phyloP scores from a whole-genome alignment of 2,113 vertebrate species.

The Nicator chloris region DNA sequence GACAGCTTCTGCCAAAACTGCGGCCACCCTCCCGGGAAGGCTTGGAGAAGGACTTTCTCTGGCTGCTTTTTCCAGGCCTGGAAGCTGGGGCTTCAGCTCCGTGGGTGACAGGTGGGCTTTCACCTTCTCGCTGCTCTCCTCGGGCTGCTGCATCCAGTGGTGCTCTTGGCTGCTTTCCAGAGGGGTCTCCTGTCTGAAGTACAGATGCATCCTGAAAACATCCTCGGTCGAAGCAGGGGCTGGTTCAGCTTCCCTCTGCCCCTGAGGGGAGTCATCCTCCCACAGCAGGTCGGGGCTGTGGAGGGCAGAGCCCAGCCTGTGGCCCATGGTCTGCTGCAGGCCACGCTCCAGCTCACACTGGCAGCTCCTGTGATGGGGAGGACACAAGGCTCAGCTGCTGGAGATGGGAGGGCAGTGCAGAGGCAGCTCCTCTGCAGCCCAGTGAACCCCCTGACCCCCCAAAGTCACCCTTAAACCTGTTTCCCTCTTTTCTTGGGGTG shows the following conservation, averaged over 20 bases:
- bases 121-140: not conserved
- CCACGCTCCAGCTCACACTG: not conserved
- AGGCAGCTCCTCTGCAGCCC: not conserved
- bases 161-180: not conserved
- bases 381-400: not conserved
- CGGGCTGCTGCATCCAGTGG: not conserved
- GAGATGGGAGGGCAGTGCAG: not conserved
- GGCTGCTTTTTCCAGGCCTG: not conserved
- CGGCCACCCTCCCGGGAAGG: rapidly evolving
- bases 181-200: not conserved
- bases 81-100: not conserved
- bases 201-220: not conserved
- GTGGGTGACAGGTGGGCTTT: not conserved
- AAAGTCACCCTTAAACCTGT: rapidly evolving
- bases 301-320: not conserved
- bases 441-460: rapidly evolving
- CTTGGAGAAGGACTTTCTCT: not conserved
- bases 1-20: not conserved
- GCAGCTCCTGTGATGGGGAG: not conserved
- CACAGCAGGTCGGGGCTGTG: not conserved
- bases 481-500: not conserved
- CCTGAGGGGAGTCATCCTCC: not conserved
- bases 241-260: not conserved
- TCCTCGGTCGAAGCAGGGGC: rapidly evolving
- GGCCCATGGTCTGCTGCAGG: not conserved